Evolutionary conservation across 2,113 vertebrate species (phyloP), one percentile per base, ranked within the genome.

Genomic region (Isurus oxyrinchus): DNA sequence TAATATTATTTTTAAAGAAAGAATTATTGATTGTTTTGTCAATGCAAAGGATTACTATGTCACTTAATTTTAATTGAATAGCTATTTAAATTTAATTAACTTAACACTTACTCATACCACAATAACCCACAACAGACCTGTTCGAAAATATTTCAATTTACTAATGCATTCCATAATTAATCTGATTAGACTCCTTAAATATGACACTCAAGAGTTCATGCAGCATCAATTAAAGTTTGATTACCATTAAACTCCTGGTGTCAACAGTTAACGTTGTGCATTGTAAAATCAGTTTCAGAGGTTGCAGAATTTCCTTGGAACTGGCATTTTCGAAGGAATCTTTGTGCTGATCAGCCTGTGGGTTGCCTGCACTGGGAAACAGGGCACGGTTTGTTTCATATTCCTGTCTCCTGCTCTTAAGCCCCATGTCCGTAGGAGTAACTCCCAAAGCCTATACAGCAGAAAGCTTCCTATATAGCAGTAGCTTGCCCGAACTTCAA

Each of bases 61-160:
- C 35, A 63, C 16, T 25, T 63, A 40, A 66, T 63, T 63, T 94
- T 94, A 63, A 94, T 94, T 63, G 90, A 94, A 94, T 21, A 8
- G 59, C 35, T 94, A 94, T 94, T 94, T 63, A 63, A 40, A 66
- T 63, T 94, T n/a, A 63, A 61, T 63, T 94, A 94, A 94, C n/a
- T 40, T 94, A 94, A 94, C n/a, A 19, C 59, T 40, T 63, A 61
- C 61, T 19, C n/a, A 21, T 63, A 40, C 59, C 57, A 63, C 59
- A 94, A 94, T 94, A 63, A 94, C 59, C 16, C 90, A 63, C 35
- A 63, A 91, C 88, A 91, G 88, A 59, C 55, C 90, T 63, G 90
- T 94, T 94, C 61, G n/a, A 94, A 94, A 94, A 94, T 94, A 94
- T 94, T 94, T 61, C 90, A 63, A 94, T 94, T 94, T 61, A 94